Conservation (phyloP, 1,140 invertebrate genomes). For the Belonocnema kinseyi region DNA sequence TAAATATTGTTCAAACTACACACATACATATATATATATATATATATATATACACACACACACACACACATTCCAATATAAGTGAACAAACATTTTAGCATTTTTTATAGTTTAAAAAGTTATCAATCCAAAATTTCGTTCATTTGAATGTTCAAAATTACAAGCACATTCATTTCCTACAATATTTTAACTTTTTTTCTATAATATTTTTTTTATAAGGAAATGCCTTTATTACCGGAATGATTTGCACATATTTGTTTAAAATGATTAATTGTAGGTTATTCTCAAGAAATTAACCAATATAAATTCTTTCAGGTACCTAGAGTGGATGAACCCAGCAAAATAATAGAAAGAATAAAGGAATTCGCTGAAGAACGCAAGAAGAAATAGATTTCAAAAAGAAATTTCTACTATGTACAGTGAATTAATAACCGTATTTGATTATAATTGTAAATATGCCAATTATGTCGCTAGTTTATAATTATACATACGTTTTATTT, state of each 20-base stretch:
- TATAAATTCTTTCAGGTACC: slow-evolving; percentile 80
- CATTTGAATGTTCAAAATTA: no score
- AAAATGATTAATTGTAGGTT: slow-evolving; percentile 35
- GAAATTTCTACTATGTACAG: neutral
- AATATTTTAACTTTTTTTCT: no score
- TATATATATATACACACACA: no score
- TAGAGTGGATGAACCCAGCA: slow-evolving; percentile 86
- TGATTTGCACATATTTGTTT: neutral
- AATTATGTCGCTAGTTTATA: slow-evolving; percentile 46
- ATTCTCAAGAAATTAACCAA: slow-evolving; percentile 32
- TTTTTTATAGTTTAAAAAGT: no score
- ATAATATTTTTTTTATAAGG: no score
- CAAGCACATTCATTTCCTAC: no score
- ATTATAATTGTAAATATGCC: slow-evolving; percentile 46
- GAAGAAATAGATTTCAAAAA: slow-evolving; percentile 73
- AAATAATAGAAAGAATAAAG: slow-evolving; percentile 81
- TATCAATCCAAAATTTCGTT: no score
- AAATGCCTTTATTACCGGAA: no score
- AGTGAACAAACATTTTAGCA: no score
- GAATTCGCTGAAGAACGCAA: slow-evolving; percentile 81
- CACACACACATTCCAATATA: no score
- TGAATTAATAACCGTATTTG: neutral
- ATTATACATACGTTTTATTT: slow-evolving; percentile 43
- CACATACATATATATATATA: no score
- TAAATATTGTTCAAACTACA: no score